Evolutionary conservation across 2,888 invertebrate genomes (phyloP), one percentile per base, ranked within the genome.

Genomic region (Stenodera caucasica): DNA sequence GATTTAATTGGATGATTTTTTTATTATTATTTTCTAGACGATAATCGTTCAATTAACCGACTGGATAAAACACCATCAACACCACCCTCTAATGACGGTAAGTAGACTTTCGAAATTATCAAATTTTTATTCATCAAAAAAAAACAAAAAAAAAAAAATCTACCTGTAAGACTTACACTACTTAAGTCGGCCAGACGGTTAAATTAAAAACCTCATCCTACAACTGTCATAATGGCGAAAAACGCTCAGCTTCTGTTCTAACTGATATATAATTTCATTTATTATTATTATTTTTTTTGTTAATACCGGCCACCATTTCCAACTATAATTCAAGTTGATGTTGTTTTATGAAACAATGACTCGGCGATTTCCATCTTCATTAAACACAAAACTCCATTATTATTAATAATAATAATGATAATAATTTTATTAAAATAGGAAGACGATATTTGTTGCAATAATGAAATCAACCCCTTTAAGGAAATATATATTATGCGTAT

Each of bases 61-160:
- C 80, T 90, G 77, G 89, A 90, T 77, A 90, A 90, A 81, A 88
- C 90, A 72, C 90, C 91, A 66, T 89, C 90, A 75, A 90, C 91
- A 75, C 89, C 91, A 70, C 87, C 87, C 77, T 88, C 88, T 74
- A 85, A 88, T 78, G 79, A 80, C 61, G 90, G 90, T 90, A 81
- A 83, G 88, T 84, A 51, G 56, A n/a, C n/a, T 51, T 32, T 33
- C 56, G 49, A 60, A 64, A 63, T 59, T 59, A 63, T 61, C 45
- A 58, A 51, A 15, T 57, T 59, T 59, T 54, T 54, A 49, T 59
- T 50, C n/a, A 56, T 50, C 49, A 49, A 51, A 54, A 54, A 59
- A 63, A 57, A 62, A n/a, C n/a, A n/a, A n/a, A n/a, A n/a, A n/a
- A n/a, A n/a, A n/a, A n/a, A n/a, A n/a, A n/a, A n/a, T n/a, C 66